These are phyloP conservation scores for Amiota communis DNA, from an alignment of 2,888 invertebrate genomes.

Conservation along the genomic window DNA sequence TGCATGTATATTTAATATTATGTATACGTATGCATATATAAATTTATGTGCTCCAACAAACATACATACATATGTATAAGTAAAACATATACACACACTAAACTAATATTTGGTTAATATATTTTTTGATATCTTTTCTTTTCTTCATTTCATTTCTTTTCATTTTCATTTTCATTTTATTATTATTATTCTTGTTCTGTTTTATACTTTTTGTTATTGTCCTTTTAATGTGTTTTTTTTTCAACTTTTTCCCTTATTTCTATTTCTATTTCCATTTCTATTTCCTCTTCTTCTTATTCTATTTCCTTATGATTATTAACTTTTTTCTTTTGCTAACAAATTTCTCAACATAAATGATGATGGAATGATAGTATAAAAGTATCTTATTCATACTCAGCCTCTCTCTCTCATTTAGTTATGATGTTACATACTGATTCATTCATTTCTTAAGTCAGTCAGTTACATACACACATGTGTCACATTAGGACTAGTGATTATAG, in stretches of 20 bases:
- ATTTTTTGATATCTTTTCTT: conserved; percentile 35
- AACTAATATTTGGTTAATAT: conserved; percentile 1
- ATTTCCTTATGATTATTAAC: not conserved
- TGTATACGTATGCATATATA: not conserved
- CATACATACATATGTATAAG: not conserved
- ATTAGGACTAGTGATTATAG: no score
- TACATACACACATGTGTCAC: no score
- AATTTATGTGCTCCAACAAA: not conserved
- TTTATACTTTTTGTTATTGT: not conserved
- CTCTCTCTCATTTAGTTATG: no score
- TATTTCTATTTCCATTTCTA: conserved; percentile 2
- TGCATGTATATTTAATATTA: not conserved
- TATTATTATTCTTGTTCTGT: conserved; percentile 6
- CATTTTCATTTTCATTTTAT: not conserved
- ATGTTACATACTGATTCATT: no score
- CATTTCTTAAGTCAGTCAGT: no score
- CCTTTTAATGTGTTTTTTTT: conserved; percentile 12
- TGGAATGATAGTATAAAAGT: not conserved
- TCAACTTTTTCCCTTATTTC: not conserved
- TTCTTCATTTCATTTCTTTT: conserved; percentile 40
- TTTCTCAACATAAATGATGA: not conserved
- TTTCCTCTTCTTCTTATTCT: not conserved
- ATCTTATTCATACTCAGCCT: no score
- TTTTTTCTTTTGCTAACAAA: not conserved
- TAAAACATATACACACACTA: not conserved